Evolutionary conservation across 2,888 invertebrate genomes (phyloP).

Genomic region (Sarcophaga subvicina): DNA sequence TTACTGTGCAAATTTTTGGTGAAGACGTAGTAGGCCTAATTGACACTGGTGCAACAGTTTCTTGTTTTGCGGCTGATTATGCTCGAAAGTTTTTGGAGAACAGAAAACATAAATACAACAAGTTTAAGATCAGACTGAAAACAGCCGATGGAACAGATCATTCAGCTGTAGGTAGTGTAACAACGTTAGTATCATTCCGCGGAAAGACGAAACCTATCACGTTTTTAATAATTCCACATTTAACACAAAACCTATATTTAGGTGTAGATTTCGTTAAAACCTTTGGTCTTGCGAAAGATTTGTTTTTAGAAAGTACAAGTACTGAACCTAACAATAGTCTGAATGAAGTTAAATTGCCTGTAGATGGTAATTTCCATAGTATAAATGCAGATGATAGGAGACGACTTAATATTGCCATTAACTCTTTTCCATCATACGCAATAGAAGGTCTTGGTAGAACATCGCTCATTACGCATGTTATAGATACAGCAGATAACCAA

Average conservation of each 20-base stretch:
- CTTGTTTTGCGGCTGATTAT: conserved; percentile 15
- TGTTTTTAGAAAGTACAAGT: not conserved
- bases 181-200: not conserved
- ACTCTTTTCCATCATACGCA: conserved; percentile 35
- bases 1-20: conserved; percentile 12
- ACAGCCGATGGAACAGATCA: conserved; percentile 25
- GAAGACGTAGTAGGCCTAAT: conserved; percentile 30
- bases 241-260: conserved; percentile 44
- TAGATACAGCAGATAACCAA: conserved; percentile 29
- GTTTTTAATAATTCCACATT: not conserved
- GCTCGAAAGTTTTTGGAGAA: not conserved
- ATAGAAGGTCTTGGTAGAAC: conserved; percentile 42
- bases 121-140: conserved; percentile 8
- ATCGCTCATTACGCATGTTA: not conserved
- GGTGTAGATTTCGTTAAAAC: conserved; percentile 28
- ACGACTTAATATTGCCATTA: conserved; percentile 5
- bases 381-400: not conserved
- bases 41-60: conserved; percentile 37
- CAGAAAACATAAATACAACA: conserved; percentile 1
- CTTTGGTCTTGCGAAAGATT: conserved; percentile 24
- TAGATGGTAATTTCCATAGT: conserved; percentile 3
- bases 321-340: too few relatives aligned
- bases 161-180: conserved; percentile 17
- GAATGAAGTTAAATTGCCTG: too few relatives aligned
- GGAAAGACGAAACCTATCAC: not conserved